Evolutionary conservation across 2,797 vertebrate species (phyloP).

Genomic region (Muraenolepis orangiensis): DNA sequence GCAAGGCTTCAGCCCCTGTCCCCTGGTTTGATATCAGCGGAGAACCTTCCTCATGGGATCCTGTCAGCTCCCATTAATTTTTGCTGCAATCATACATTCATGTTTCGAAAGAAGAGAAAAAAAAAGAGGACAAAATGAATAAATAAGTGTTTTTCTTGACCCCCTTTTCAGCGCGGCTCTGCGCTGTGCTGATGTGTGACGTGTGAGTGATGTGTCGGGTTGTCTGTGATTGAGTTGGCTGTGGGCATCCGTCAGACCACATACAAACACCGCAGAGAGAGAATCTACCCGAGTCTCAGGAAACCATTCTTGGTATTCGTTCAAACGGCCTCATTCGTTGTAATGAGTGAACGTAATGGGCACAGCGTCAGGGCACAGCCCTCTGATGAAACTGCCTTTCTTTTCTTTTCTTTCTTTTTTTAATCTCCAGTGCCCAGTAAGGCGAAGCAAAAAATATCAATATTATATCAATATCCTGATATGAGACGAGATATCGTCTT

Average conservation of each 20-base stretch:
- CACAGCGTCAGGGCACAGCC: not conserved
- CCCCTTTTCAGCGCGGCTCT: not conserved
- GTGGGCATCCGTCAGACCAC: constrained; percentile 31
- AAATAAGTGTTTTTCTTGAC: constrained; percentile 10
- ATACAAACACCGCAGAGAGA: constrained; percentile 1
- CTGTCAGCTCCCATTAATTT: not conserved
- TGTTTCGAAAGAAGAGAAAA: not conserved
- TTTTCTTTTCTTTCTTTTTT: too few species aligned
- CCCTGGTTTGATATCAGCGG: not conserved
- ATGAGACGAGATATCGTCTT: too few species aligned
- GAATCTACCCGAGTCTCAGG: constrained; percentile 41
- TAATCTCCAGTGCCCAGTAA: too few species aligned
- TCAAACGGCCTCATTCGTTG: constrained; percentile 37
- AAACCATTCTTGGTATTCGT: constrained; percentile 40
- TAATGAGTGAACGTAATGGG: constrained; percentile 36
- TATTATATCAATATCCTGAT: too few species aligned
- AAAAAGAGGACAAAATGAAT: too few species aligned
- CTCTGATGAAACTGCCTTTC: not conserved
- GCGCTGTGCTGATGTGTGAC: constrained; percentile 22
- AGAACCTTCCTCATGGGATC: not conserved
- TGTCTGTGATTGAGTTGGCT: constrained; percentile 48
- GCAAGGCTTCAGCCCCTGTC: not conserved
- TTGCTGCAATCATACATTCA: not conserved
- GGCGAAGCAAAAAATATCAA: too few species aligned
- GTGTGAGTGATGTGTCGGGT: constrained; percentile 29